Evolutionary conservation across 2,113 vertebrate genomes (phyloP).

Genomic region (Platanista minor): DNA sequence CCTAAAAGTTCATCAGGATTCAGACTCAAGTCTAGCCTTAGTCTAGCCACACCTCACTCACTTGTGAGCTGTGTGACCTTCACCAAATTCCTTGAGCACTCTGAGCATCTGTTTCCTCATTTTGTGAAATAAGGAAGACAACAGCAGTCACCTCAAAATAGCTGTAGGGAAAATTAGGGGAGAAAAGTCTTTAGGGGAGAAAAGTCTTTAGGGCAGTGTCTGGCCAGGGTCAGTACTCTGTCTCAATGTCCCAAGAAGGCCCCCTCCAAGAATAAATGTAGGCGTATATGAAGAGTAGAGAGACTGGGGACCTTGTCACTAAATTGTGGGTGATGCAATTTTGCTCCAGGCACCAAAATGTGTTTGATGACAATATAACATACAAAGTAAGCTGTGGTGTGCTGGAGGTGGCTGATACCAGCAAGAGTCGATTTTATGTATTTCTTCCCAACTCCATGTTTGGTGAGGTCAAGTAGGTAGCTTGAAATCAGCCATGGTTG

Average conservation of each 20-base stretch:
- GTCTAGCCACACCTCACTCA: background rate
- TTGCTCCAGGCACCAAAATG: background rate
- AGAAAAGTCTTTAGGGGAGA: background rate
- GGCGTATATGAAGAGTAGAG: background rate
- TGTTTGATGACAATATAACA: background rate
- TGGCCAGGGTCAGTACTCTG: background rate
- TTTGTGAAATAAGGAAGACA: background rate
- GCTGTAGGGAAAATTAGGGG: background rate
- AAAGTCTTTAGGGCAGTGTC: background rate
- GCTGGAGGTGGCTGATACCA: background rate
- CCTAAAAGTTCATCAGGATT: background rate
- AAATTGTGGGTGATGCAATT: background rate
- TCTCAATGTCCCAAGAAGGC: background rate
- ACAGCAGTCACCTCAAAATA: background rate
- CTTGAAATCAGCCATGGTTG: background rate
- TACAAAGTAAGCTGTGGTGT: background rate
- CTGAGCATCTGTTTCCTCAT: background rate
- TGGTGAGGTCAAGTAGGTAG: background rate
- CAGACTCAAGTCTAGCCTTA: background rate
- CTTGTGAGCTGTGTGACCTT: background rate
- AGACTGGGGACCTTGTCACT: background rate
- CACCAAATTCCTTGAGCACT: background rate
- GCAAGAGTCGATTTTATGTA: background rate
- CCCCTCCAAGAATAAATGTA: background rate
- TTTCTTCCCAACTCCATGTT: background rate